Evolutionary conservation across 2,113 vertebrate genomes (phyloP).

Genomic region (Neotragus moschatus): DNA sequence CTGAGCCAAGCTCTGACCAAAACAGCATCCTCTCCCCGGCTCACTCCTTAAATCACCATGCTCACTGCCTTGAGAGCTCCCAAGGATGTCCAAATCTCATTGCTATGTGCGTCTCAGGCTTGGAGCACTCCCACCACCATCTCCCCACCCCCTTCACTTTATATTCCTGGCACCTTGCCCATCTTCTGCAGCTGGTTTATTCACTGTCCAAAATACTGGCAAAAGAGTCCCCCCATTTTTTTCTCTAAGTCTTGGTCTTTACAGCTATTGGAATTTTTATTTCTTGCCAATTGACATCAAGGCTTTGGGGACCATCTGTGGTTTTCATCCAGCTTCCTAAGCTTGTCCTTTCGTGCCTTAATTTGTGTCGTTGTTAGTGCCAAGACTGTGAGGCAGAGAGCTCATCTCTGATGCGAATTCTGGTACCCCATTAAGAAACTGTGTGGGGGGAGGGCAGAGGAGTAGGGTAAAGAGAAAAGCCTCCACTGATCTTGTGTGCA

Average conservation of each 20-base stretch:
- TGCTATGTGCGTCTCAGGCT: slow-evolving; percentile 65
- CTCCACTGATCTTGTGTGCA: background rate
- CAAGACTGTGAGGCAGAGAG: slow-evolving; percentile 17
- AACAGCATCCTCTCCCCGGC: slow-evolving; percentile 63
- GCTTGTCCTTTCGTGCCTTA: slow-evolving; percentile 57
- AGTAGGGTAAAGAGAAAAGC: background rate
- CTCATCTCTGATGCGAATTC: background rate
- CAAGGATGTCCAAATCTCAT: slow-evolving; percentile 66
- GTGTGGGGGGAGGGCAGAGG: background rate
- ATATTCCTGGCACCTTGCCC: slow-evolving; percentile 71
- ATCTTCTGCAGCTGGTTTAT: slow-evolving; percentile 77
- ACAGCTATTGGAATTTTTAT: slow-evolving; percentile 44
- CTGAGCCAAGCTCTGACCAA: slow-evolving; percentile 66
- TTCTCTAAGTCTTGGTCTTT: slow-evolving; percentile 57
- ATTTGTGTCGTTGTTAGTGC: slow-evolving; percentile 2
- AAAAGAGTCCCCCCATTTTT: background rate
- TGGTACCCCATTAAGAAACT: background rate
- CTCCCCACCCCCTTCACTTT: slow-evolving; percentile 33
- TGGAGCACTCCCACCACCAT: slow-evolving; percentile 48
- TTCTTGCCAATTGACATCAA: slow-evolving; percentile 63
- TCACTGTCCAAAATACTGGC: slow-evolving; percentile 78
- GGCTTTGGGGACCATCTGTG: slow-evolving; percentile 49
- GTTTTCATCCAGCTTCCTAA: slow-evolving; percentile 67
- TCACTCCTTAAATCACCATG: slow-evolving; percentile 65
- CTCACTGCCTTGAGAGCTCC: slow-evolving; percentile 59